Evolutionary conservation across 35 echinoderm and acorn worm genomes (phyloP).

Genomic region (Heliocidaris tuberculata): DNA sequence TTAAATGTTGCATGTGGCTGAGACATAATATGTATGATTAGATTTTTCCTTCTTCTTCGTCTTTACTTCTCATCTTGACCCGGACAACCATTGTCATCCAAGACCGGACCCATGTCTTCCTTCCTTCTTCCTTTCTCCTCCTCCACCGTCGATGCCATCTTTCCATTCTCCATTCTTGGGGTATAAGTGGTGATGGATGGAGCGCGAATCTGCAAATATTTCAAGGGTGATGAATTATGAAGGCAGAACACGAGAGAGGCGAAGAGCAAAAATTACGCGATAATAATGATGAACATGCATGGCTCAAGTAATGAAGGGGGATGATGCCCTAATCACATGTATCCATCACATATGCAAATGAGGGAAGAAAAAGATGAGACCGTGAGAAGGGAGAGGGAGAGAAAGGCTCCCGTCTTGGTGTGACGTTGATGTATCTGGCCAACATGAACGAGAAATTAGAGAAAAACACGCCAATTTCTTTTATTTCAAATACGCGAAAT

Average conservation of each 20-base stretch:
- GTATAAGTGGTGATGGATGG: conserved; percentile 25
- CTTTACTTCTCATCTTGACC: neutral
- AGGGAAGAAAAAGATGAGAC: neutral
- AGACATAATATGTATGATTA: neutral
- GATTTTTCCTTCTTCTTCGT: neutral
- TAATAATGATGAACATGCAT: conserved; percentile 45
- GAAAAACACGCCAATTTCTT: conserved; percentile 46
- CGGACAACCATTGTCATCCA: neutral
- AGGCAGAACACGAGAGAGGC: neutral
- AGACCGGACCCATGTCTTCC: neutral
- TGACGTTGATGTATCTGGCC: conserved; percentile 10
- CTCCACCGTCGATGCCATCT: neutral
- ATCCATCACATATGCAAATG: conserved; percentile 42
- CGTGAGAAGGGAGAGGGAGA: neutral
- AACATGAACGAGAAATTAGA: conserved; percentile 35
- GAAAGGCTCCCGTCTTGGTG: neutral
- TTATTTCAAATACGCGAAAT: conserved; percentile 40
- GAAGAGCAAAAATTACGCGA: conserved; percentile 40
- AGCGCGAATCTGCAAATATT: conserved; percentile 35
- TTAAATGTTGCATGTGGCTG: no score
- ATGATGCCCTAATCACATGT: neutral
- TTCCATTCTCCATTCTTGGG: neutral
- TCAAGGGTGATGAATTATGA: conserved; percentile 44
- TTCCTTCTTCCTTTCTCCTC: neutral
- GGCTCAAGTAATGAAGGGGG: conserved; percentile 30